Conservation (phyloP, 2,888 invertebrate genomes). For the Megalurothrips usitatus region DNA sequence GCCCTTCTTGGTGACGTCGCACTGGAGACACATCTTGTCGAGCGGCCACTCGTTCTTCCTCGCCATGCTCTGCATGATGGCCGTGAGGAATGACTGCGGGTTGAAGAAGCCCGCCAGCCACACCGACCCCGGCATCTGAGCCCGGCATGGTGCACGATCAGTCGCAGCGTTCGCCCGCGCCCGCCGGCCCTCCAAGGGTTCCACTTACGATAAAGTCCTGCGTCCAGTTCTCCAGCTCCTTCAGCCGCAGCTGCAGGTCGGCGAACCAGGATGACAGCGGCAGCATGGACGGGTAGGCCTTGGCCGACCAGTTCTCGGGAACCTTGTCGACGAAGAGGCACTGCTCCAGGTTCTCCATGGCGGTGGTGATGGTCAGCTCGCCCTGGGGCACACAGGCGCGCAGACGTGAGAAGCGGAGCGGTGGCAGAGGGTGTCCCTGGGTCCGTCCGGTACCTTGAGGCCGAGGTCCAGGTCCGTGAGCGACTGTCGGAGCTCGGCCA, state of each 20-base stretch:
- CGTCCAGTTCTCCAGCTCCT: conserved; percentile 82
- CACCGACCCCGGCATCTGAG: conserved; percentile 72
- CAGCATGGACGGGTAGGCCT: conserved; percentile 83
- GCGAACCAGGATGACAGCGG: conserved; percentile 82
- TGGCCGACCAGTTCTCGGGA: conserved; percentile 77
- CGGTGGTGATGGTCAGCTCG: conserved; percentile 85
- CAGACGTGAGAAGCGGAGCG: not conserved
- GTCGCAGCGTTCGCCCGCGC: no score
- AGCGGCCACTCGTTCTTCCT: conserved; percentile 93
- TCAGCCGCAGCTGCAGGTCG: conserved; percentile 73
- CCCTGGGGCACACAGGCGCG: conserved; percentile 54
- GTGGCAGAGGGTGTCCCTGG: no score
- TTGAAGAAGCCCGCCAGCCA: conserved; percentile 96
- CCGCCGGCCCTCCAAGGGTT: no score
- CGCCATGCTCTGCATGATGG: conserved; percentile 96
- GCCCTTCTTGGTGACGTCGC: conserved; percentile 87
- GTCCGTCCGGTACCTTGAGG: conserved; percentile 70
- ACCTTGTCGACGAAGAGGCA: conserved; percentile 84
- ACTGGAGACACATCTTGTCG: conserved; percentile 92
- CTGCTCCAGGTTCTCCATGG: conserved; percentile 85
- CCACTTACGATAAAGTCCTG: conserved; percentile 68
- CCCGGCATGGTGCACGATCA: not conserved
- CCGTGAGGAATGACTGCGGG: conserved; percentile 93
- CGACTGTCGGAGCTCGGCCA: conserved; percentile 73
- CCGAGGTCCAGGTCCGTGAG: conserved; percentile 82